phyloP scores from a whole-genome alignment of 2,797 vertebrate species.

The Natrix natrix region DNA sequence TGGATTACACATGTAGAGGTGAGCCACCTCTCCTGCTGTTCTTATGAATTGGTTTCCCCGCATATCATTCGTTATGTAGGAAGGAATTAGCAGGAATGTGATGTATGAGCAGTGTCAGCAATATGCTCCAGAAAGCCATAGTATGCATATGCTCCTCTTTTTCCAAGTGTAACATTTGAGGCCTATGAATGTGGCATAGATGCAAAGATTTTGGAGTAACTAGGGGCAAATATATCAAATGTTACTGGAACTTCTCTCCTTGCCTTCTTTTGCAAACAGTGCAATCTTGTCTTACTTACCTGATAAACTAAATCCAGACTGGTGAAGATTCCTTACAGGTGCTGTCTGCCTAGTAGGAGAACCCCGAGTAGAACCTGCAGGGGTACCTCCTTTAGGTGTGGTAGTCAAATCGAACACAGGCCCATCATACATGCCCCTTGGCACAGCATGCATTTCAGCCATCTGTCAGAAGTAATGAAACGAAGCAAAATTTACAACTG shows the following conservation, averaged over 20 bases:
- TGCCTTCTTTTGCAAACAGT: not conserved
- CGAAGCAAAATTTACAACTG: not conserved
- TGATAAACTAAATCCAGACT: slow-evolving; percentile 93
- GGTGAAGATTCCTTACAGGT: slow-evolving; percentile 91
- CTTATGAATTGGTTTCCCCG: not conserved
- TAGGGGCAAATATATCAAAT: not conserved
- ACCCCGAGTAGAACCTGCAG: slow-evolving; percentile 85
- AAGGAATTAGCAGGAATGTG: not conserved
- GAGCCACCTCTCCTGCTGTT: not conserved
- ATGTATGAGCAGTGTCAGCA: not conserved
- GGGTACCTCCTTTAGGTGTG: slow-evolving; percentile 90
- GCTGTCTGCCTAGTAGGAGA: slow-evolving; percentile 89
- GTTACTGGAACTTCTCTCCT: not conserved
- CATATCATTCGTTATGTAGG: not conserved
- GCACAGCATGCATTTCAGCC: slow-evolving; percentile 90
- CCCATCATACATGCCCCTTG: slow-evolving; percentile 94
- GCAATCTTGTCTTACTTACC: slow-evolving; percentile 69
- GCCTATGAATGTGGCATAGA: too few species aligned
- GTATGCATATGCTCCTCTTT: not conserved
- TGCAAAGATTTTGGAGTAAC: not conserved
- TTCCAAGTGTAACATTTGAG: not conserved
- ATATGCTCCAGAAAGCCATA: not conserved
- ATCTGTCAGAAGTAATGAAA: slow-evolving; percentile 72
- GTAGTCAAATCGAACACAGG: slow-evolving; percentile 91
- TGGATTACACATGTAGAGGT: not conserved